Base-by-base conservation (phyloP, 2,888 invertebrate species). In the Hyposoter dolosus region DNA sequence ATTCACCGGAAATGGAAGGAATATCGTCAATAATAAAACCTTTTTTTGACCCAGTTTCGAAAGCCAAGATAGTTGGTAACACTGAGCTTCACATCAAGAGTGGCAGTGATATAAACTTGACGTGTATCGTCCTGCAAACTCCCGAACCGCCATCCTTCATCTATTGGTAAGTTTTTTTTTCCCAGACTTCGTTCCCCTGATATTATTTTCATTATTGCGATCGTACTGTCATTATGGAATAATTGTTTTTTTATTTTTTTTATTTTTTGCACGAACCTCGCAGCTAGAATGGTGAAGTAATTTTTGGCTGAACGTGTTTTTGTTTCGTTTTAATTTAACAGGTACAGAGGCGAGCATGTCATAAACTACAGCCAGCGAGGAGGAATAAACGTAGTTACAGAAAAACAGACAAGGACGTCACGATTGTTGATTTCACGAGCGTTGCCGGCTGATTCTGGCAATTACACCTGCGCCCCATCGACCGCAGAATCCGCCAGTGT, bases 41-140 rank as follows among this genome's bases (percentile, higher is more conserved):
- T 60, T 60, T 40, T 85, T 68, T 80, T 90, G 78, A 95, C 95
- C 74, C 96, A 98, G 98, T 98, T 93, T 98, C 98, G 91, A 97
- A 97, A 94, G 98, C 98, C 90, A 97, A 97, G 95, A 98, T 98
- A 93, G 95, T 97, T 93, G 97, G 98, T 66, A 98, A 97, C 92
- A 96, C 97, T 47, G 98, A 98, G 95, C 95, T 98, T 93, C 97
- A 97, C 95, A 97, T 98, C 94, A 97, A 97, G 94, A 97, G 97
- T 92, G 98, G 98, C 90, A 98, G 97, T 93, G 98, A 98, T 95
- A 98, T 98, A 95, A 98, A 98, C 95, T 96, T 98, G 94, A 98
- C 98, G 92, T 98, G 98, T 95, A 96, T 97, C 92, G 97, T 97
- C 87, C 96, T 97, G 91, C 96, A 98, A 95, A 97, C 97, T 86